Percentiles rank a stretch among this genome's conserved stretches.
These are phyloP conservation scores for Nothoprocta perdicaria DNA, from an alignment of 2,113 vertebrate genomes.

Conservation along the genomic window DNA sequence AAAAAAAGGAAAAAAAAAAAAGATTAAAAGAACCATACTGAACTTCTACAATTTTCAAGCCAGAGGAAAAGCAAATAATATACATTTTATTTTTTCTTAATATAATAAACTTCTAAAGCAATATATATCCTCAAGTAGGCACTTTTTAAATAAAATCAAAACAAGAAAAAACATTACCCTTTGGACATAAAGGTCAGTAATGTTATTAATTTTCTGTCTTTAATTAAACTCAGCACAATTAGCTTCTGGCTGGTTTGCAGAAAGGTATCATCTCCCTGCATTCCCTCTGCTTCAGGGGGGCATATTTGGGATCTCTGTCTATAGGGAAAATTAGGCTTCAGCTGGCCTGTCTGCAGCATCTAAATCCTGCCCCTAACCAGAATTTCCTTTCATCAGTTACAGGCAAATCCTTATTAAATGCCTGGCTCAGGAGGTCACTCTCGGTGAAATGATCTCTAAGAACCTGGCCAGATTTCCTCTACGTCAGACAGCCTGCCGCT, in stretches of 20 bases:
- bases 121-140: background rate
- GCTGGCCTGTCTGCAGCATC: background rate
- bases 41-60: background rate
- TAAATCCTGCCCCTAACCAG: background rate
- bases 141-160: background rate
- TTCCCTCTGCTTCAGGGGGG: background rate
- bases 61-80: background rate
- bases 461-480: conserved; percentile 25
- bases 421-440: background rate
- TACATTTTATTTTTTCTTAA: background rate
- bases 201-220: background rate
- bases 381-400: conserved; percentile 11
- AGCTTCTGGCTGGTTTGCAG: background rate
- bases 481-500: background rate
- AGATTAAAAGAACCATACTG: background rate
- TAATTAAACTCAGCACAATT: conserved; percentile 20
- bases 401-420: background rate
- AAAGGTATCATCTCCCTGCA: background rate
- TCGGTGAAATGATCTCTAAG: background rate
- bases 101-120: background rate
- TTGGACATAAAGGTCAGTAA: background rate
- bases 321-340: conserved; percentile 9
- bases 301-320: background rate
- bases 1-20: background rate
- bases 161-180: background rate